These are phyloP conservation scores for Pipistrellus pipistrellus DNA, from an alignment of 2,797 vertebrate species.

Conservation along the genomic window DNA sequence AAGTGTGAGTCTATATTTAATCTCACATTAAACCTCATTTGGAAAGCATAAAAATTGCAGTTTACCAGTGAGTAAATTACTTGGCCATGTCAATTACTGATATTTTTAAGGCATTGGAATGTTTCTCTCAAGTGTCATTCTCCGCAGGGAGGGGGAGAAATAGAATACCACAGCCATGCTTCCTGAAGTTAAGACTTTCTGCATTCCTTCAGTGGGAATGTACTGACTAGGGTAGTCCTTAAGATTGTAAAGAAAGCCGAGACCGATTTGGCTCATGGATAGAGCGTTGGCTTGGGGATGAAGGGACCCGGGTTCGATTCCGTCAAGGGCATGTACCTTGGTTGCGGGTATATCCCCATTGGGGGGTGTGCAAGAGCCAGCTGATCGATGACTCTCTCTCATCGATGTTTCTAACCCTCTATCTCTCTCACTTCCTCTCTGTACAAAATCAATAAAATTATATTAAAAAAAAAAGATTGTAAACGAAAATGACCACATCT, in stretches of 20 bases:
- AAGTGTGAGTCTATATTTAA: background rate
- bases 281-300: no score
- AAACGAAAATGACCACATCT: background rate
- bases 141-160: background rate
- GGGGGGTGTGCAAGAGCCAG: no score
- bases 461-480: no score
- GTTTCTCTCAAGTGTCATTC: background rate
- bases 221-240: background rate
- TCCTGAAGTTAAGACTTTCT: background rate
- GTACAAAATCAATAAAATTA: no score
- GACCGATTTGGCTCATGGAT: no score
- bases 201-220: background rate
- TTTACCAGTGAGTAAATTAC: background rate
- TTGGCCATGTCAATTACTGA: background rate
- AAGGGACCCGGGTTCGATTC: no score
- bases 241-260: conserved; percentile 41
- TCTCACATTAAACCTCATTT: conserved; percentile 7
- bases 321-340: no score
- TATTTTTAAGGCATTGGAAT: background rate
- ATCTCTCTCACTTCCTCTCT: no score
- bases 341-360: no score
- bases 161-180: background rate
- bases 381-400: no score
- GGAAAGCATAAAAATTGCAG: background rate
- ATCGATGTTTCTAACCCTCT: no score